Evolutionary conservation across 2,888 invertebrate genomes (phyloP).

Genomic region (Notodromas monacha): DNA sequence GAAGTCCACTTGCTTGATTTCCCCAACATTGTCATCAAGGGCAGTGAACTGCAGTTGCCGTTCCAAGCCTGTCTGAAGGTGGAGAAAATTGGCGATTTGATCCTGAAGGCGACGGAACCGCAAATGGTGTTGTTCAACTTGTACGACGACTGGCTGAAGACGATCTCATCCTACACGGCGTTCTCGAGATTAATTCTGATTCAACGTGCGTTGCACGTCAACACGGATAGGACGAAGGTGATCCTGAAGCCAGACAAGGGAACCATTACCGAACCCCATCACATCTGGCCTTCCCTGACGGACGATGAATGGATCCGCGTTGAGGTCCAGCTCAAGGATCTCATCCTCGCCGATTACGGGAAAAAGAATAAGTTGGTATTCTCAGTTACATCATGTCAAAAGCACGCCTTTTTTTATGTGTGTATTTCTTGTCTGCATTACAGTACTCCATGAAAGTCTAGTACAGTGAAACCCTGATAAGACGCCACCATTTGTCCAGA

Average conservation of each 20-base stretch:
- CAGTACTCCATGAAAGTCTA: too few species aligned
- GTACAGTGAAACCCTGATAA: too few species aligned
- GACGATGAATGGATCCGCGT: slow-evolving; percentile 99
- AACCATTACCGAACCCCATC: slow-evolving; percentile 91
- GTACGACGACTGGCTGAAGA: slow-evolving; percentile 97
- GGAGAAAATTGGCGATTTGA: slow-evolving; percentile 95
- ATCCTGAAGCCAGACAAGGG: slow-evolving; percentile 95
- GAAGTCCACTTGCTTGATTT: slow-evolving; percentile 97
- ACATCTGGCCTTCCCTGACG: slow-evolving; percentile 90
- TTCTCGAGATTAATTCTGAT: slow-evolving; percentile 90
- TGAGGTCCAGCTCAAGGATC: slow-evolving; percentile 86
- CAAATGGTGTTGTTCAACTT: slow-evolving; percentile 99
- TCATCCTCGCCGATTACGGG: slow-evolving; percentile 93
- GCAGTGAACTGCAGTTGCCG: slow-evolving; percentile 84
- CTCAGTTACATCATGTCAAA: background rate
- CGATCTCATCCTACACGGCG: slow-evolving; percentile 93
- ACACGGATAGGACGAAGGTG: slow-evolving; percentile 93
- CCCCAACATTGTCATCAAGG: slow-evolving; percentile 98
- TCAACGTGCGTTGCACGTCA: slow-evolving; percentile 80
- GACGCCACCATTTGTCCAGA: too few species aligned
- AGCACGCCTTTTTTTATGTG: too few species aligned
- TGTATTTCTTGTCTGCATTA: too few species aligned
- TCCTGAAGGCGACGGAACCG: slow-evolving; percentile 91
- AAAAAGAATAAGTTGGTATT: slow-evolving; percentile 74
- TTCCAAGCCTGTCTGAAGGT: slow-evolving; percentile 97